Conservation (phyloP, 2,888 invertebrate species). For the Bruchidius siliquastri region DNA sequence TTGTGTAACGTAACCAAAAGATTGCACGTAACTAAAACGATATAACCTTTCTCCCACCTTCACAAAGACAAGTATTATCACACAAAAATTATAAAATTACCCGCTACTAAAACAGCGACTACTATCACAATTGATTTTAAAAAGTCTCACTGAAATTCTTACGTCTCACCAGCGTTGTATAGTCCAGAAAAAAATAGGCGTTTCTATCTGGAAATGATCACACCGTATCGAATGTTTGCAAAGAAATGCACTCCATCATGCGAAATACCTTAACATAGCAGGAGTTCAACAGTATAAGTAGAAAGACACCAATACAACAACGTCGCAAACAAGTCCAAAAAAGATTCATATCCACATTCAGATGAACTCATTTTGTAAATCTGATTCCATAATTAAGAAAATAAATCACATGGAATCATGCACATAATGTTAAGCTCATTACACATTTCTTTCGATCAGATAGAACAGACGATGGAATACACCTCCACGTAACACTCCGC, state of each 20-base stretch:
- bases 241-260: neutral
- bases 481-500: no score
- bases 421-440: no score
- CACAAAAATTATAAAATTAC: neutral
- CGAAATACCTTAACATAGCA: neutral
- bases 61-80: neutral
- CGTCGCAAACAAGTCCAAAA: no score
- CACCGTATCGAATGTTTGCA: neutral
- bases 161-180: neutral
- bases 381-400: no score
- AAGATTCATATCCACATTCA: no score
- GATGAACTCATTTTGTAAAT: no score
- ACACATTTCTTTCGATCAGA: no score
- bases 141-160: neutral
- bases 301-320: no score
- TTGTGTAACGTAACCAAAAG: neutral
- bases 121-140: constrained; percentile 38
- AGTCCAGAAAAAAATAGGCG: neutral
- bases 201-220: neutral
- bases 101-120: constrained; percentile 27
- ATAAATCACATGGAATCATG: no score
- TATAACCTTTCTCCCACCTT: constrained; percentile 11
- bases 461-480: no score
- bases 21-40: neutral
- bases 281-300: neutral